A percentile compares a stretch with the other conserved stretches of the same genome.
phyloP scores from a whole-genome alignment of 2,797 vertebrate species.

The Sebastes ruberrimus region DNA sequence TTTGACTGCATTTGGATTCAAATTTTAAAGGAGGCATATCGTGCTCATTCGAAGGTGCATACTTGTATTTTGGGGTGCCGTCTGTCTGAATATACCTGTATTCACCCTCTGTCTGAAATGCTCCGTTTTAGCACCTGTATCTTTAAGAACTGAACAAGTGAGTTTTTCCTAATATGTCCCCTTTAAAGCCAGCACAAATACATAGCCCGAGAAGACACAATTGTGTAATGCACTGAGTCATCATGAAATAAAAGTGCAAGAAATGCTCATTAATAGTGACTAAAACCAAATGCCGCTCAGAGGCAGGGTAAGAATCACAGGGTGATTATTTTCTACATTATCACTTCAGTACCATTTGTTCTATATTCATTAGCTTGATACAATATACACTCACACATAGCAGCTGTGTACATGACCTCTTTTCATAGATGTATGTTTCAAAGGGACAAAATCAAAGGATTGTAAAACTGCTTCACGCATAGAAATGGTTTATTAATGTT shows the following conservation, averaged over 20 bases:
- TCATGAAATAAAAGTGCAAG: conserved; percentile 23
- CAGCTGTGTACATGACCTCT: conserved; percentile 69
- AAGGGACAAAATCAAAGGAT: conserved; percentile 77
- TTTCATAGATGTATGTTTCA: conserved; percentile 71
- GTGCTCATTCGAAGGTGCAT: too few relatives aligned
- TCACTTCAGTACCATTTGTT: conserved; percentile 61
- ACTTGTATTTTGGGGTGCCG: too few relatives aligned
- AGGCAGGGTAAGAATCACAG: conserved; percentile 43
- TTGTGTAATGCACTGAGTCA: conserved; percentile 31
- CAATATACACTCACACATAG: conserved; percentile 29
- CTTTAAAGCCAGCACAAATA: neutral
- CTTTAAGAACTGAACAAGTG: neutral
- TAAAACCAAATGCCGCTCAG: conserved; percentile 48
- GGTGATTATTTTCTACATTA: conserved; percentile 66
- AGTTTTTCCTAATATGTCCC: neutral
- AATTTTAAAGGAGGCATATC: neutral
- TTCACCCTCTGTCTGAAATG: too few relatives aligned
- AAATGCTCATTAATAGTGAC: conserved; percentile 51
- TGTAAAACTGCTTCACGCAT: conserved; percentile 65
- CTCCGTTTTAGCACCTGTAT: too few relatives aligned
- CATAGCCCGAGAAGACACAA: neutral
- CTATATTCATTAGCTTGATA: conserved; percentile 63
- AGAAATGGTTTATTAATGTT: conserved; percentile 71
- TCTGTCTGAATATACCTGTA: too few relatives aligned
- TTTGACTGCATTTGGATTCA: neutral